Evolutionary conservation across 2,888 invertebrate species (phyloP).

Genomic region (Crossocerus cetratus): DNA sequence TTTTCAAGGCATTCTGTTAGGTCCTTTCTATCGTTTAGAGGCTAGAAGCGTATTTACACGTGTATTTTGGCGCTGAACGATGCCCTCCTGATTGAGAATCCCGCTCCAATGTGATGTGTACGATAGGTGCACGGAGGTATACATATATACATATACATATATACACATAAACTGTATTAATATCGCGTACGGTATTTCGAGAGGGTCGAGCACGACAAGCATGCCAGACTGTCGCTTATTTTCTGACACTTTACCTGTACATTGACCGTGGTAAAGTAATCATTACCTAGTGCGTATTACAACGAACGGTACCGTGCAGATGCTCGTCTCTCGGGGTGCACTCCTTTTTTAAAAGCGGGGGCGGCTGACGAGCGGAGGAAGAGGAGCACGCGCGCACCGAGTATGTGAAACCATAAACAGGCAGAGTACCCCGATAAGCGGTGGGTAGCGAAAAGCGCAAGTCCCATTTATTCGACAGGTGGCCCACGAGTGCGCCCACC

Average conservation of each 20-base stretch:
- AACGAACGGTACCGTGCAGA: conserved; percentile 63
- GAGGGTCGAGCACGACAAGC: conserved; percentile 48
- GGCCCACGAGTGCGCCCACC: conserved; percentile 14
- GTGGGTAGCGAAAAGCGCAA: conserved; percentile 11
- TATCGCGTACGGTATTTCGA: conserved; percentile 27
- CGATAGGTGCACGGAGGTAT: conserved; percentile 45
- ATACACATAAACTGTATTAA: conserved; percentile 33
- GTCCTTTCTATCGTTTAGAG: conserved; percentile 8
- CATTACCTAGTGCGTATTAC: conserved; percentile 57
- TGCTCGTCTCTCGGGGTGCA: conserved; percentile 2
- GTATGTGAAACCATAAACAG: too few relatives aligned
- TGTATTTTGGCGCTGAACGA: conserved; percentile 49
- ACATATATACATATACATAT: conserved; percentile 27
- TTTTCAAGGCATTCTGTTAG: conserved; percentile 25
- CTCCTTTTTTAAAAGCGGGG: too few relatives aligned
- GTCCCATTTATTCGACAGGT: conserved; percentile 20
- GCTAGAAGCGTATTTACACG: conserved; percentile 4
- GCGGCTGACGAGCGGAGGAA: too few relatives aligned
- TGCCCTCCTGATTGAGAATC: conserved; percentile 61
- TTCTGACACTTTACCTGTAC: conserved; percentile 70
- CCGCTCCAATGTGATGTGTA: conserved; percentile 55
- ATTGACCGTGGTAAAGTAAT: conserved; percentile 56
- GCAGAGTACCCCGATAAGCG: too few relatives aligned
- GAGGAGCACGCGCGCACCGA: too few relatives aligned
- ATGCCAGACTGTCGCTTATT: conserved; percentile 71